These are phyloP conservation scores for Rhaphigaster nebulosa DNA, from an alignment of 2,888 invertebrate species.

Conservation along the genomic window DNA sequence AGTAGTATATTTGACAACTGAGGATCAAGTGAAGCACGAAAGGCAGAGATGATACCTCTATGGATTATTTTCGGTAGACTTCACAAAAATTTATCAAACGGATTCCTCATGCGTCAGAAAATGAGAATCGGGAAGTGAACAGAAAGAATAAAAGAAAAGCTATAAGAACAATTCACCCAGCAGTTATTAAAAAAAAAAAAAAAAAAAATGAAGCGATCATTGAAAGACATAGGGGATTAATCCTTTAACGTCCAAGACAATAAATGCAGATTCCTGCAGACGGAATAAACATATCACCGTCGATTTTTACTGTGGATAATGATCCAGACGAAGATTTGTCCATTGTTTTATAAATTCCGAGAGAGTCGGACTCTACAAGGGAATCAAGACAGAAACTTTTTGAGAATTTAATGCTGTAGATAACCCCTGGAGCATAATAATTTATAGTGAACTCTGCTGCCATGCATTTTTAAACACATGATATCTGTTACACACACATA, in stretches of 20 bases:
- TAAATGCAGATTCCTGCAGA: no score
- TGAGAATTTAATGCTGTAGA: not conserved
- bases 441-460: not conserved
- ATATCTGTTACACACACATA: no score
- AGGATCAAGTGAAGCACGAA: not conserved
- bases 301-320: no score
- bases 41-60: not conserved
- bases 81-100: not conserved
- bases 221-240: no score
- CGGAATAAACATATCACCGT: no score
- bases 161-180: not conserved
- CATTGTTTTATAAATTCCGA: not conserved
- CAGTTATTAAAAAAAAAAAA: not conserved
- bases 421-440: not conserved
- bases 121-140: not conserved
- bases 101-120: not conserved
- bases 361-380: not conserved
- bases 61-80: not conserved
- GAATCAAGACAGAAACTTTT: not conserved
- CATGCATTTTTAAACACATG: not conserved
- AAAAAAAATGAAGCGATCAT: not conserved
- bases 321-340: not conserved
- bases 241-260: no score
- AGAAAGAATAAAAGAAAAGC: not conserved
- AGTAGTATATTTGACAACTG: no score